Percentiles rank a stretch among this genome's conserved stretches.
These are phyloP conservation scores for Zelostemma sp. DNA, from an alignment of 1,140 invertebrate genomes.

Conservation along the genomic window DNA sequence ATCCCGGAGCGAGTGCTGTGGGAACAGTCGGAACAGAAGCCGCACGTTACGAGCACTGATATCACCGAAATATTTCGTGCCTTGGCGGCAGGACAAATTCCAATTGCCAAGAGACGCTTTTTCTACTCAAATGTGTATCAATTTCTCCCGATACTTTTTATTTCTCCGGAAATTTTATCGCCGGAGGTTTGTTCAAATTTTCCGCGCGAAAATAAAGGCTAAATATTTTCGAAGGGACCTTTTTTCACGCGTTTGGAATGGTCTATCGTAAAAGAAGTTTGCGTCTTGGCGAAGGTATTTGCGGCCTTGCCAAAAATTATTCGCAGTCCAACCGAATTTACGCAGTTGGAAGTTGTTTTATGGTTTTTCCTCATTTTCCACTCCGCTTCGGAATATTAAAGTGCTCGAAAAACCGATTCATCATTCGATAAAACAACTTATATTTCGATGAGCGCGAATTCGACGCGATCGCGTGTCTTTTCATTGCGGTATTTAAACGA, in stretches of 20 bases:
- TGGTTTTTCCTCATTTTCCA: neutral
- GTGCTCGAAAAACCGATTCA: neutral
- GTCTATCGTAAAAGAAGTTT: neutral
- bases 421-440: neutral
- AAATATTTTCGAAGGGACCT: neutral
- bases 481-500: too few relatives aligned
- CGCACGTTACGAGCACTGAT: constrained; percentile 8
- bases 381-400: neutral
- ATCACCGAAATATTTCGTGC: constrained; percentile 8
- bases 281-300: neutral
- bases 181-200: neutral
- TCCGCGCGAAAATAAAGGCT: neutral
- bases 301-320: constrained; percentile 1
- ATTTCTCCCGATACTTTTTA: neutral
- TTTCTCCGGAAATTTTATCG: neutral
- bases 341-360: neutral
- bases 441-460: neutral
- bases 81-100: constrained; percentile 2
- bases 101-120: constrained; percentile 6
- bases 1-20: neutral
- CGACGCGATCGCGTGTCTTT: too few relatives aligned
- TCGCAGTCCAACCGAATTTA: neutral
- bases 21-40: neutral
- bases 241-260: neutral
- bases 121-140: constrained; percentile 1